These are phyloP conservation scores for Somateria mollissima DNA, from an alignment of 2,797 vertebrate genomes.

Conservation along the genomic window DNA sequence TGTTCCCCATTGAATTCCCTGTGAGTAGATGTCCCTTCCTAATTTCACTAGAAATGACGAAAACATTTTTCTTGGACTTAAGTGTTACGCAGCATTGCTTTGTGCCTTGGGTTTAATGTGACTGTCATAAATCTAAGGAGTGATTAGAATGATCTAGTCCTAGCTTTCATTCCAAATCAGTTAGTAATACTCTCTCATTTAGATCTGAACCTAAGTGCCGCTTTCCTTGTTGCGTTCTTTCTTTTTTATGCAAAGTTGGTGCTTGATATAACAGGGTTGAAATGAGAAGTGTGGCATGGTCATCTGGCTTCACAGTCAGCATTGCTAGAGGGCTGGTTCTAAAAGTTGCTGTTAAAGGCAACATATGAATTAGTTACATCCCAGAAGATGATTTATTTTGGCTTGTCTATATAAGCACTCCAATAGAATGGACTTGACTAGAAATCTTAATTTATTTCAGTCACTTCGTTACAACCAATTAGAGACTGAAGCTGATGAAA, in stretches of 20 bases:
- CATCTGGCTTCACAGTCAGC: background rate
- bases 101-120: too few relatives aligned
- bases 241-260: background rate
- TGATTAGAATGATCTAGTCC: background rate
- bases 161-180: background rate
- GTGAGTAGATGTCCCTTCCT: background rate
- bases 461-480: background rate
- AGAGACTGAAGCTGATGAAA: background rate
- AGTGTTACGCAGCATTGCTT: background rate
- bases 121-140: background rate
- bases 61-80: background rate
- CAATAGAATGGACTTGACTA: background rate
- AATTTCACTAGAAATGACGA: background rate
- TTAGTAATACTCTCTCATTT: background rate
- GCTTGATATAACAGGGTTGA: background rate
- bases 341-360: background rate
- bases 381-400: background rate
- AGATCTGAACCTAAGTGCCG: background rate
- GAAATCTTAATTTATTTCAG: background rate
- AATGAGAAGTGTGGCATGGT: background rate
- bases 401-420: background rate
- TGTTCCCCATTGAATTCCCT: background rate
- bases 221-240: background rate
- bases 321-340: background rate
- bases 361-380: background rate